Evolutionary conservation across 2,888 invertebrate genomes (phyloP), one percentile per base, ranked within the genome.

Genomic region (Sepioteuthis lessoniana): DNA sequence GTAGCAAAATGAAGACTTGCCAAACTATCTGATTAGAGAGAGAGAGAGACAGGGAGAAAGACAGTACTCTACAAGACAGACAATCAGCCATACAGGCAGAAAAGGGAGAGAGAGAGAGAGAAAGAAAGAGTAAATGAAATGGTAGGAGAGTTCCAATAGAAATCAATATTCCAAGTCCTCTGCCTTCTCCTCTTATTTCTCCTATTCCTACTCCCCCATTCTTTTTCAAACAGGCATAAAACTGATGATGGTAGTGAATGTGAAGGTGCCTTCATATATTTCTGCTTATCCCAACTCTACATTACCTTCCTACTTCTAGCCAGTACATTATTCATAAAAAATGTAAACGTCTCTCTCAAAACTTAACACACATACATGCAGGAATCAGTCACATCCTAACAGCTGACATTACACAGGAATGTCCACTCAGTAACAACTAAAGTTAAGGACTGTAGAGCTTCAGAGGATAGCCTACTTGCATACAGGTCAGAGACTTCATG

Each of bases 1-100:
- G 46, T 92, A 92, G 47, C 92, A 92, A 92, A 60, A 47, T 92
- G 92, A 42, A 92, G 92, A 92, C 46, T 92, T 47, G 92, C 92
- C 35, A 47, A 92, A 92, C 46, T 92, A 90, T 90, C 37, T 91
- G 10, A 92, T 31, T 38, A 91, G 42, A 91, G 91, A 76, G 76
- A 76, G 55, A 55, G 50, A 55, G 19, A 47, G 50, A 25, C n/a
- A 76, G 35, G 3, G 76, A 38, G 38, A 25, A n/a, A 76, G 35
- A 16, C 16, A 25, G 38, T 10, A 46, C 28, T 13, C 8, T 28
- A 3, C 8, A 46, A 37, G 91, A 91, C 10, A 42, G 42, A 91
- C 46, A 47, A 42, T 5, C 47, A 42, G 42, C n/a, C 31, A 91
- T 38, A 7, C 28, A 38, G 35, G 38, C n/a, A 37, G 90, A 90